Conservation (phyloP, 1,140 invertebrate species). For the Sycophaga agraensis region DNA sequence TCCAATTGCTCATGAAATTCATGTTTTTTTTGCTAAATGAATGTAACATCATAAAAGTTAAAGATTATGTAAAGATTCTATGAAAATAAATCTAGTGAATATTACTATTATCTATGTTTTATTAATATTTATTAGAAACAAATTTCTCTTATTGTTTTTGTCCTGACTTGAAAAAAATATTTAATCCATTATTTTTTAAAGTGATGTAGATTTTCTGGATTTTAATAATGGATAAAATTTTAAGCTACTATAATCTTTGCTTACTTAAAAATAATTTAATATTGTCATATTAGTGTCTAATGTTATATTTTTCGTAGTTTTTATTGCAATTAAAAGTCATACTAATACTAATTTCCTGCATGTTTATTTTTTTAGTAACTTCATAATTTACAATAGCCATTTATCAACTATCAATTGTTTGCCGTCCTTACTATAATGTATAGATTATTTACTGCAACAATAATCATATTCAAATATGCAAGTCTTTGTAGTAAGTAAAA, state of each 20-base stretch:
- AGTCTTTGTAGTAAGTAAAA: constrained; percentile 11
- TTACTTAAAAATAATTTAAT: neutral
- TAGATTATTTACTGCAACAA: neutral
- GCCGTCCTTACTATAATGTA: too few relatives aligned
- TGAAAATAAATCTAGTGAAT: constrained; percentile 14
- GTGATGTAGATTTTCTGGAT: neutral
- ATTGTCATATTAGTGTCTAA: neutral
- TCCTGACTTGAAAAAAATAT: neutral
- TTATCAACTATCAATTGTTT: too few relatives aligned
- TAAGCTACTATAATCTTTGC: neutral
- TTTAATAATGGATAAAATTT: neutral
- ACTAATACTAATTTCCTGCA: neutral
- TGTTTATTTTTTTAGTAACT: constrained; percentile 21
- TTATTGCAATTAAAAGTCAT: neutral
- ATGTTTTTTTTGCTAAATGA: neutral
- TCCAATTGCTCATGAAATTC: neutral
- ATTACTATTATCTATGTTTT: neutral
- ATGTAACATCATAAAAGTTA: constrained; percentile 4
- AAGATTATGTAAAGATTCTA: neutral
- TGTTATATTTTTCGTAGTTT: too few relatives aligned
- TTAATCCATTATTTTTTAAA: neutral
- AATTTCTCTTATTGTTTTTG: neutral
- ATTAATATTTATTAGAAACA: neutral
- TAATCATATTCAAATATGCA: neutral
- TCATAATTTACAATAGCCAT: too few relatives aligned